Evolutionary conservation across 2,797 vertebrate genomes (phyloP).

Genomic region (Aphelocoma californica): DNA sequence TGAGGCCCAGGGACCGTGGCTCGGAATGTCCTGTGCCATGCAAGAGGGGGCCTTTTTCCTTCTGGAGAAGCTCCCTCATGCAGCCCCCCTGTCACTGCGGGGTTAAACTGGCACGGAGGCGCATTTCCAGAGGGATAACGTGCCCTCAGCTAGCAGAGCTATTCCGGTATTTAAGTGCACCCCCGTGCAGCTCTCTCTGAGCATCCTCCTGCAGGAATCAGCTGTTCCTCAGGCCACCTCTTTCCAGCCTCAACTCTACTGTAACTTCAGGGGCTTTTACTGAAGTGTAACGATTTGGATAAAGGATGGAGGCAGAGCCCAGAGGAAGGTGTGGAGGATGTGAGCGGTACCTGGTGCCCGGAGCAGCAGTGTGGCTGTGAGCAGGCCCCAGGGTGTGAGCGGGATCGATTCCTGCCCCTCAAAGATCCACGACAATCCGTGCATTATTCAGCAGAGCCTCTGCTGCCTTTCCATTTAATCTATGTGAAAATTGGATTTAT

Average conservation of each 20-base stretch:
- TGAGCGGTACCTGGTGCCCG: accelerated
- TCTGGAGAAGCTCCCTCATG: accelerated
- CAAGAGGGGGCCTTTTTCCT: not conserved
- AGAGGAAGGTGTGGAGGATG: accelerated
- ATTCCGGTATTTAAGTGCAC: not conserved
- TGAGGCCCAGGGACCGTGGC: accelerated
- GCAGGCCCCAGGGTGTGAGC: not conserved
- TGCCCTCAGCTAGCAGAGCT: not conserved
- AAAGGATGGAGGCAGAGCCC: not conserved
- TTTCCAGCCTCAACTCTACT: not conserved
- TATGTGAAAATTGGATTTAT: constrained; percentile 54
- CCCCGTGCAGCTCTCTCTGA: not conserved
- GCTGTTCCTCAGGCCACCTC: not conserved
- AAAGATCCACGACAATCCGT: not conserved
- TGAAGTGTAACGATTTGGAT: not conserved
- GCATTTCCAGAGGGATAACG: not conserved
- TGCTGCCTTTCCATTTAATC: constrained; percentile 36
- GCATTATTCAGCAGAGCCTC: constrained; percentile 1
- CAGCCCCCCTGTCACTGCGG: not conserved
- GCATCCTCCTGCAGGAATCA: not conserved
- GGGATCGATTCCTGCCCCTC: not conserved
- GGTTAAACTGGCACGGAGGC: accelerated
- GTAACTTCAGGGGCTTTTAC: not conserved
- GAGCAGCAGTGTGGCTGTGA: not conserved
- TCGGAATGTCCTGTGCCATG: accelerated